Percentiles rank a stretch among this genome's conserved stretches.
These are phyloP conservation scores for Tetrao urogallus DNA, from an alignment of 2,113 vertebrate species.

Conservation along the genomic window DNA sequence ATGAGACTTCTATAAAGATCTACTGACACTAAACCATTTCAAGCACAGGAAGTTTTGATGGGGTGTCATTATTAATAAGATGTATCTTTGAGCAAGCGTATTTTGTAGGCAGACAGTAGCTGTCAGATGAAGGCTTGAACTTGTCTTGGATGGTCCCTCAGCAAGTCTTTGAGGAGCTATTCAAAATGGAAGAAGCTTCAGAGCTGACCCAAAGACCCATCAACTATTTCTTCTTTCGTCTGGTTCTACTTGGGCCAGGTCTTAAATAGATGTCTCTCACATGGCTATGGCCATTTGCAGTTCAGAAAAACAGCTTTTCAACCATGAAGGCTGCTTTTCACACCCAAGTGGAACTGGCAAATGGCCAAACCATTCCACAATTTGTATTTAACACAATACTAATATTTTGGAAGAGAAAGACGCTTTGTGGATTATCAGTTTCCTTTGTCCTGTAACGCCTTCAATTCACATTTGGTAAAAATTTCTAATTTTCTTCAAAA, in stretches of 20 bases:
- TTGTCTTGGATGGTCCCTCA: neutral
- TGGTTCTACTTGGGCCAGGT: conserved; percentile 17
- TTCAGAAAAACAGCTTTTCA: conserved; percentile 61
- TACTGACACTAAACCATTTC: conserved; percentile 15
- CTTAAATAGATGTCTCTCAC: conserved; percentile 48
- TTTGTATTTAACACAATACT: neutral
- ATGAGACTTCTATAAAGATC: neutral
- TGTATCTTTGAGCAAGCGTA: neutral
- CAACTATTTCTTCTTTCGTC: neutral
- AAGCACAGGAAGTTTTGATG: conserved; percentile 23
- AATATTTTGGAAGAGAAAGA: conserved; percentile 36
- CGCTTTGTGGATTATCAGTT: conserved; percentile 59
- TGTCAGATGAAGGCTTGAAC: neutral
- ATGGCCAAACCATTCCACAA: conserved; percentile 32
- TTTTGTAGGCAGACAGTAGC: neutral
- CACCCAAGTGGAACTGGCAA: conserved; percentile 62
- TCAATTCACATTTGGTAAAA: neutral
- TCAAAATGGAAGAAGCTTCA: neutral
- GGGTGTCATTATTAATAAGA: conserved; percentile 5
- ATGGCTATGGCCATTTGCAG: neutral
- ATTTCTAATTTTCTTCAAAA: neutral
- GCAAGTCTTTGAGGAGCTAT: neutral
- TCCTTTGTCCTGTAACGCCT: neutral
- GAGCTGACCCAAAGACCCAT: neutral
- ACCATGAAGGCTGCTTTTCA: conserved; percentile 63